Evolutionary conservation across 2,797 vertebrate genomes (phyloP).

Genomic region (Notolepis coatsorum): DNA sequence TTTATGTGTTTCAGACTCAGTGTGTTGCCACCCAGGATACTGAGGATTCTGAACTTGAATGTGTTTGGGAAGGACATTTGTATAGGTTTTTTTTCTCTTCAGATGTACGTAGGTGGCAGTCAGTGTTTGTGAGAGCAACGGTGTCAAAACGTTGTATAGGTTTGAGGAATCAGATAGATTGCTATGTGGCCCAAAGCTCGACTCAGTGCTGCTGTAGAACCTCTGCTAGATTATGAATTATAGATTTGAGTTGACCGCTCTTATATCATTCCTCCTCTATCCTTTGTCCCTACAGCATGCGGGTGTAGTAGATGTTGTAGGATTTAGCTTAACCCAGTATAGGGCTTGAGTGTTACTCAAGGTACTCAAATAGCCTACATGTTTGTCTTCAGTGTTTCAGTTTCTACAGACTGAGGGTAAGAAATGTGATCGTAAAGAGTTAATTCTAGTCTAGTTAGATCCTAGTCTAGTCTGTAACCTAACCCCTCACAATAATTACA

Average conservation of each 20-base stretch:
- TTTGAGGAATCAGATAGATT: neutral
- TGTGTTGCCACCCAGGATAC: slow-evolving; percentile 4
- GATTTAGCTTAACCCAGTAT: neutral
- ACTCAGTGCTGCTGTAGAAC: slow-evolving; percentile 9
- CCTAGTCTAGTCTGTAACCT: slow-evolving; percentile 49
- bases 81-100: neutral
- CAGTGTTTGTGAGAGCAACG: neutral
- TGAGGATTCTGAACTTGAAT: too few relatives aligned
- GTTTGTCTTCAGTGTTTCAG: neutral
- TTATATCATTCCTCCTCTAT: neutral
- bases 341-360: slow-evolving; percentile 10
- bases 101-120: neutral
- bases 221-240: neutral
- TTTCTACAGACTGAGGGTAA: slow-evolving; percentile 6
- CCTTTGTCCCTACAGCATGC: neutral
- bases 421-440: slow-evolving; percentile 31
- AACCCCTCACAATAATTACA: slow-evolving; percentile 49
- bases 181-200: neutral
- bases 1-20: slow-evolving; percentile 8
- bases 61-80: too few relatives aligned
- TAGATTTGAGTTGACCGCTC: neutral
- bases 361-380: slow-evolving; percentile 12
- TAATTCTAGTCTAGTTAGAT: neutral
- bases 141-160: slow-evolving; percentile 10
- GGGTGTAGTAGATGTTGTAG: neutral